A percentile compares a stretch with the other conserved stretches of the same genome.
These are phyloP conservation scores for Helicolenus hilgendorfi DNA, from an alignment of 2,797 vertebrate genomes.

Conservation along the genomic window DNA sequence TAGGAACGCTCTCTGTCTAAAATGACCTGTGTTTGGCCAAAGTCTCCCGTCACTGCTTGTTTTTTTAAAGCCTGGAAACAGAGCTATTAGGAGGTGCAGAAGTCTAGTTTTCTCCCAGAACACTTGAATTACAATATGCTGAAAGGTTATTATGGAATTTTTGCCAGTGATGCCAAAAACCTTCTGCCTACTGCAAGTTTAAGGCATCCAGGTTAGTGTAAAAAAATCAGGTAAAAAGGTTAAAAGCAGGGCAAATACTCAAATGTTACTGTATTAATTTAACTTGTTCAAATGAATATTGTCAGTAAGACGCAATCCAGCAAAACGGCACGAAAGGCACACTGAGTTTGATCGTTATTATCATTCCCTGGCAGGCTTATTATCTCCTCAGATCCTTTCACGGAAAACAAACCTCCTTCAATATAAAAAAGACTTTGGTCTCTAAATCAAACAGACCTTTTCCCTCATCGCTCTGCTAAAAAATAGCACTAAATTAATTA, in stretches of 20 bases:
- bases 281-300: background rate
- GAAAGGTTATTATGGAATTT: no score
- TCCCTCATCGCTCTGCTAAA: background rate
- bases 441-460: constrained; percentile 10
- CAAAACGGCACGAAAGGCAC: background rate
- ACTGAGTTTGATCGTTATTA: constrained; percentile 9
- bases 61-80: no score
- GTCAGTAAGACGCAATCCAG: background rate
- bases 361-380: background rate
- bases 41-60: no score
- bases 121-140: no score
- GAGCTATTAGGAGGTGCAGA: no score
- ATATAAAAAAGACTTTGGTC: constrained; percentile 17
- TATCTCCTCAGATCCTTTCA: constrained; percentile 24
- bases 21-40: no score
- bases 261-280: background rate
- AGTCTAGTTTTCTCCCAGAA: no score
- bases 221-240: background rate
- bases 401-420: background rate
- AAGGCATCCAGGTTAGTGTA: background rate
- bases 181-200: no score
- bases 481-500: constrained; percentile 2
- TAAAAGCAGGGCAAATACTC: background rate
- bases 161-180: no score
- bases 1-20: no score